phyloP scores from a whole-genome alignment of 2,113 vertebrate genomes.

The Cyphomyrus plagiostoma region DNA sequence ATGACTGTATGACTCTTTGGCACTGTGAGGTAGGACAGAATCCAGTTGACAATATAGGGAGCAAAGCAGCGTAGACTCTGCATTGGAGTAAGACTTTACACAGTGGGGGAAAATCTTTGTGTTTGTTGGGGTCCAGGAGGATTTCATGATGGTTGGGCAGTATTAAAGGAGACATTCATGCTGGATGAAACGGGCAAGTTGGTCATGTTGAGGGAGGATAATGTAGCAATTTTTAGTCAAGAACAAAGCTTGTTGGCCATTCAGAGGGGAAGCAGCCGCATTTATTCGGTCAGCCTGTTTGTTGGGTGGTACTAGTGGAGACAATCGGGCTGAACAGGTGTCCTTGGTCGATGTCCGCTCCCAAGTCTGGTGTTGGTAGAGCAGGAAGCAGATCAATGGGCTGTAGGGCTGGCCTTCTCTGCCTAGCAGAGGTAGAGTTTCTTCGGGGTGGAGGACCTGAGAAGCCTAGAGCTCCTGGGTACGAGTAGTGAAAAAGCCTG shows the following conservation, averaged over 20 bases:
- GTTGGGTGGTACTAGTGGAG: constrained; percentile 20
- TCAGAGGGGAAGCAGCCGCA: background rate
- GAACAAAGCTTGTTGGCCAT: constrained; percentile 47
- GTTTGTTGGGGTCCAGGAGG: background rate
- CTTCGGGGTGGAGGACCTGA: constrained; percentile 80
- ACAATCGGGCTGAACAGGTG: constrained; percentile 12
- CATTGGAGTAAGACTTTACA: background rate
- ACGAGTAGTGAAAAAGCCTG: constrained; percentile 90
- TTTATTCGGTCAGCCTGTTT: background rate
- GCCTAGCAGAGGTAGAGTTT: constrained; percentile 84
- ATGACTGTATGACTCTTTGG: constrained; percentile 4
- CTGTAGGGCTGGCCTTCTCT: constrained; percentile 80
- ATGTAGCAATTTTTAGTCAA: constrained; percentile 5
- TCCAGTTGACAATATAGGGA: background rate
- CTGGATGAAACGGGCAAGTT: background rate
- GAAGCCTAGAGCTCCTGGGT: constrained; percentile 85
- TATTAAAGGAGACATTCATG: background rate
- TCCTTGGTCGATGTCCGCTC: constrained; percentile 75
- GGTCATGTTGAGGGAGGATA: background rate
- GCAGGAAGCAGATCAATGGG: constrained; percentile 80
- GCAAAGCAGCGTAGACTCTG: background rate
- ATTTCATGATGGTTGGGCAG: background rate
- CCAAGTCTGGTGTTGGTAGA: constrained; percentile 89
- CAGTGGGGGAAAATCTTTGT: background rate
- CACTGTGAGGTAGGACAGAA: constrained; percentile 14